Conservation (phyloP, 1,140 invertebrate genomes). For the Drosophila sucinea region DNA sequence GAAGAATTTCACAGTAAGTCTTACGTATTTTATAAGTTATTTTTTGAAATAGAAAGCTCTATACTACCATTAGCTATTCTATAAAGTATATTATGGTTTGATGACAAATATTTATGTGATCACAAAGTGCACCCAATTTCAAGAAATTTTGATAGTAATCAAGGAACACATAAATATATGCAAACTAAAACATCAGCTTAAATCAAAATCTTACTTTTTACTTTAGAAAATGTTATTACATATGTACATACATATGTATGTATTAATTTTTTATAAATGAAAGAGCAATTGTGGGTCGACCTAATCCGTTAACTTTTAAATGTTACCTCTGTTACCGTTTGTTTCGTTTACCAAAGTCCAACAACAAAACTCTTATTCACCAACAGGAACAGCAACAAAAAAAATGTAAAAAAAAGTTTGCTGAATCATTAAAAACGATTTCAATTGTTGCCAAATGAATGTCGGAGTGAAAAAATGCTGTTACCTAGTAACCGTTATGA, state of each 20-base stretch:
- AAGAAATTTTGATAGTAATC: no score
- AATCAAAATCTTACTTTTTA: no score
- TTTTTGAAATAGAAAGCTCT: conserved; percentile 2
- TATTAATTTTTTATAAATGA: conserved; percentile 1
- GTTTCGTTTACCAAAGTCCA: conserved; percentile 1
- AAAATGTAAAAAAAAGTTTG: background rate
- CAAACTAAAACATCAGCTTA: no score
- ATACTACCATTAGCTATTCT: background rate
- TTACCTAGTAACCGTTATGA: conserved; percentile 1
- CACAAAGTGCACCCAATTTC: no score
- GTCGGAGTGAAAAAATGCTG: background rate
- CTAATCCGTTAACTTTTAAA: background rate
- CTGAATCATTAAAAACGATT: conserved; percentile 6
- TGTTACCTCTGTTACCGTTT: background rate
- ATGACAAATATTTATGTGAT: no score
- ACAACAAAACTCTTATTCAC: background rate
- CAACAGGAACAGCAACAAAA: conserved; percentile 1
- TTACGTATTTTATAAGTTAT: background rate
- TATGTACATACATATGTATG: background rate
- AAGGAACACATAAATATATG: no score
- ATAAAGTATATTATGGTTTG: no score
- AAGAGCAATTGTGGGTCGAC: background rate
- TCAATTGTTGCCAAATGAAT: background rate
- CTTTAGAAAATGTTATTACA: no score
- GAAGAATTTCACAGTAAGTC: background rate